These are phyloP conservation scores for Tribolium madens DNA, from an alignment of 1,140 invertebrate species.

Conservation along the genomic window DNA sequence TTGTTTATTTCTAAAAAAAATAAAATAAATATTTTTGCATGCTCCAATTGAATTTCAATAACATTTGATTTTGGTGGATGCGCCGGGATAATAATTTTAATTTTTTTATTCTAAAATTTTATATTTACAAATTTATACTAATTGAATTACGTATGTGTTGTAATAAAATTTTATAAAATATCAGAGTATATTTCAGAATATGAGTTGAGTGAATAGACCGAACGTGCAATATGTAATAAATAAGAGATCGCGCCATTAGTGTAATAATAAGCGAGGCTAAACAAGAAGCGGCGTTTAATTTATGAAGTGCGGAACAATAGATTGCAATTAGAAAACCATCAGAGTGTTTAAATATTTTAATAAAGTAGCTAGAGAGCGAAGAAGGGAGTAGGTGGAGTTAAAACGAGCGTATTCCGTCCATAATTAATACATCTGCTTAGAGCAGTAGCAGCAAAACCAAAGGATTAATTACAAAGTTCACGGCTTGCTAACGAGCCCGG, in stretches of 20 bases:
- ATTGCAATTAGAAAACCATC: slow-evolving; percentile 53
- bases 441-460: slow-evolving; percentile 62
- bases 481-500: slow-evolving; percentile 64
- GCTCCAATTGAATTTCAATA: no score
- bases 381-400: slow-evolving; percentile 38
- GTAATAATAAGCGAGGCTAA: neutral
- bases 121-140: no score
- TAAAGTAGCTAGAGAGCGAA: slow-evolving; percentile 37
- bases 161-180: neutral
- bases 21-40: no score
- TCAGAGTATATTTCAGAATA: no score
- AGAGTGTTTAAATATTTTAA: slow-evolving; percentile 50
- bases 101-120: no score
- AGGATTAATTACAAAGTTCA: slow-evolving; percentile 67
- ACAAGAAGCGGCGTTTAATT: slow-evolving; percentile 29
- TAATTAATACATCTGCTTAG: slow-evolving; percentile 65
- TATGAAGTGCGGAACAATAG: slow-evolving; percentile 47
- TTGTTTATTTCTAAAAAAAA: no score
- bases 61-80: neutral
- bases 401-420: slow-evolving; percentile 54
- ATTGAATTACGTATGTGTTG: no score
- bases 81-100: neutral
- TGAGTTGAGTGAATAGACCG: neutral
- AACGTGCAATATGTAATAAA: slow-evolving; percentile 3
- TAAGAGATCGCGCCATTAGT: slow-evolving; percentile 21